Conservation (phyloP, 2,113 vertebrate species). For the Calyptomena viridis region DNA sequence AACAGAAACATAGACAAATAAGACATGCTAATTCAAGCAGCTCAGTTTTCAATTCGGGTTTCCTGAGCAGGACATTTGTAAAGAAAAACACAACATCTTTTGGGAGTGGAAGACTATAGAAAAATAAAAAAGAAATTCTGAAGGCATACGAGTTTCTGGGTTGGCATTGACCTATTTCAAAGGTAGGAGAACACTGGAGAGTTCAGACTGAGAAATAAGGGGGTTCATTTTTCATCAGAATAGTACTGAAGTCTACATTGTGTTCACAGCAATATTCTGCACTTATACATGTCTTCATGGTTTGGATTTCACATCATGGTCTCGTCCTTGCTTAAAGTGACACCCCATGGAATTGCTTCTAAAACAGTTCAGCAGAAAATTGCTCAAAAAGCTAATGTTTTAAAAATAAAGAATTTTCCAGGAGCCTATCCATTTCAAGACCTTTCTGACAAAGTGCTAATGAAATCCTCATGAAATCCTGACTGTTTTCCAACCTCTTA, state of each 20-base stretch:
- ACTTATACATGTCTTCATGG: not conserved
- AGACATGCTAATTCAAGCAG: not conserved
- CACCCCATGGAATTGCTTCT: not conserved
- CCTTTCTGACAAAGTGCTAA: not conserved
- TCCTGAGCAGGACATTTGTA: not conserved
- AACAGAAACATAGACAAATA: not conserved
- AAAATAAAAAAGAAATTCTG: not conserved
- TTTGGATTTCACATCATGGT: not conserved
- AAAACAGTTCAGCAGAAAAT: not conserved
- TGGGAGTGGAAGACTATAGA: not conserved
- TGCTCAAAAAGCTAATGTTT: not conserved
- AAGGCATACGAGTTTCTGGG: not conserved
- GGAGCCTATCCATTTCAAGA: not conserved
- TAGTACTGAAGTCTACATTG: not conserved
- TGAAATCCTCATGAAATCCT: not conserved
- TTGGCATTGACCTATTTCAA: not conserved
- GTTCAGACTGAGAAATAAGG: not conserved
- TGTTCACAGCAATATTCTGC: not conserved
- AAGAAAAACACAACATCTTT: not conserved
- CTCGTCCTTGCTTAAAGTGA: not conserved
- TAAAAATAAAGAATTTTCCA: not conserved
- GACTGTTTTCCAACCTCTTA: not conserved
- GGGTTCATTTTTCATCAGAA: not conserved
- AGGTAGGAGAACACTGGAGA: not conserved
- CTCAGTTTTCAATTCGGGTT: slow-evolving; percentile 8